Base-by-base conservation (phyloP, 2,797 vertebrate species). In the Botia kubotai region DNA sequence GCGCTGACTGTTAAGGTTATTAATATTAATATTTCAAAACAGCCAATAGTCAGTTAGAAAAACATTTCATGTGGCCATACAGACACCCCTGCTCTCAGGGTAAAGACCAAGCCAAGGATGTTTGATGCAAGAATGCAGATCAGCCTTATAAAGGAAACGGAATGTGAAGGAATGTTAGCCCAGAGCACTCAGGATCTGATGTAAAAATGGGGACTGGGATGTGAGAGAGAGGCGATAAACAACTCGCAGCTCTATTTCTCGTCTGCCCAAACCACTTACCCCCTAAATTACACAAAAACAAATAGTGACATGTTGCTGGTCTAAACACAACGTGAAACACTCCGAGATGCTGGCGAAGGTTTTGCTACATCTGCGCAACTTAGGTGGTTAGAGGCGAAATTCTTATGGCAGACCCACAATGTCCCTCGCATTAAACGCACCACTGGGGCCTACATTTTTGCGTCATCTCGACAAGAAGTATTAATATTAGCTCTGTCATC, bases 261-360 rank as follows among this genome's bases (percentile, higher is more conserved):
- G 70, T 79, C 81, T 84, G 60, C 66, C 71, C 71, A 48, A 60
- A 82, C 70, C 60, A 84, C 70, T 84, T 78, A 81, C 76, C 68
- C 74, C 81, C 33, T 83, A 79, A 63, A 77, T 82, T 71, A 84
- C 62, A 80, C 73, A 60, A 83, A 80, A 82, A 84, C 74, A 83
- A 82, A 83, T 81, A 77, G 65, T 82, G 76, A 80, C 63, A 82
- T 84, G 72, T 75, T 58, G 57, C 73, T 84, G 77, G 63, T 86
- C 67, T 83, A 83, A 85, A 83, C 75, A 83, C 71, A 13, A 53
- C 21, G 29, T 68, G 52, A 68, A 79, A 70, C 75, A 53, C 63
- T 73, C 60, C 7, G 2, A 69, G 62, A 70, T 19, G 3, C 52
- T 79, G 26, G 65, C 75, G 77, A 52, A 70, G n/a, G n/a, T 72